Evolutionary conservation across 2,113 vertebrate genomes (phyloP), one percentile per base, ranked within the genome.

Genomic region (Menura novaehollandiae): DNA sequence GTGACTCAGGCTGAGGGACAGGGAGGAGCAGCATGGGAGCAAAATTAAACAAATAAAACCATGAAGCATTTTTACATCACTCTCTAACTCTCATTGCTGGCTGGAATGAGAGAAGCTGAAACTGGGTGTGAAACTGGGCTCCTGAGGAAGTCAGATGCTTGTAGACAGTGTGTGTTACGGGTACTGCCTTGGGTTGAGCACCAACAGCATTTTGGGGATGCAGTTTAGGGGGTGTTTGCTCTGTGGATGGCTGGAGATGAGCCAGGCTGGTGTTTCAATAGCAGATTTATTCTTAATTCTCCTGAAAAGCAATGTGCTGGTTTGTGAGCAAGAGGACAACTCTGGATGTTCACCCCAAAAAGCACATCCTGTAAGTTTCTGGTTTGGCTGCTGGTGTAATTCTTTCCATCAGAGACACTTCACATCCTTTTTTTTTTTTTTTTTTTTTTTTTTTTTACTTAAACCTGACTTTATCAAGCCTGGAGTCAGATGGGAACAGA

Each of bases 111-210:
- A 80, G 51, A 53, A 47, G 73, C 73, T 75, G 91, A 13, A 81
- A 72, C 21, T 11, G 73, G 69, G 49, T 52, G 69, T 67, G 92
- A 94, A 94, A 59, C 20, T 20, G 52, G 27, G 62, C 74, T 76
- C 0, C 2, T 30, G 88, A 69, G 92, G 85, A 47, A 60, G 56
- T 22, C 8, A 7, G 0, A 9, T 1, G 15, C 56, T 33, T 5
- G 9, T 7, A 51, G 58, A 41, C 64, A 91, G 21, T 4, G 19
- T 1, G 59, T 24, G 46, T 26, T 59, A 3, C 1, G 3, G 3
- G 47, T 2, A 3, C 74, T 92, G 53, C 55, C 68, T 55, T 0
- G 2, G 18, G 1, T 84, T 62, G 15, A 66, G 64, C 77, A 72
- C 60, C 64, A 13, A 21, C 13, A 63, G 27, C 4, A 0, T 15